These are phyloP conservation scores for Sylvia atricapilla DNA, from an alignment of 2,113 vertebrate genomes.

Conservation along the genomic window DNA sequence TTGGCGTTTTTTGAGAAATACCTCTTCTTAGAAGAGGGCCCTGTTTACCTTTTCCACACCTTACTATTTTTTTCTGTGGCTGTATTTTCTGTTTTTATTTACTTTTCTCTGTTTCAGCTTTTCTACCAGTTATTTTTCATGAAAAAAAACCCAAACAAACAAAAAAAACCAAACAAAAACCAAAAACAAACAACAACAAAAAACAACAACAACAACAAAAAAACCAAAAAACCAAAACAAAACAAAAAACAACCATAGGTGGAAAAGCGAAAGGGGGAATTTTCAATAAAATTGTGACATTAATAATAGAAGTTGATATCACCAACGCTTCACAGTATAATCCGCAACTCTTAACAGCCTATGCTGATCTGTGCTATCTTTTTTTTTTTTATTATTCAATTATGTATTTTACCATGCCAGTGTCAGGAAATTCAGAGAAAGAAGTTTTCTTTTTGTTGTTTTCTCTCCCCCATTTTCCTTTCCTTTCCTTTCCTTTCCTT, in stretches of 20 bases:
- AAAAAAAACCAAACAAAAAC: too few relatives aligned
- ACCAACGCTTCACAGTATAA: neutral
- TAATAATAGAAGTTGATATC: neutral
- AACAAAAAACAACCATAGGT: neutral
- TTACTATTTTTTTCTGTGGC: rapidly evolving
- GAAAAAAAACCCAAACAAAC: too few relatives aligned
- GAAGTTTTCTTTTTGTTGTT: neutral
- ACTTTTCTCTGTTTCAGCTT: neutral
- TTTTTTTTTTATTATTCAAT: neutral
- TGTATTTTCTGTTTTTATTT: neutral
- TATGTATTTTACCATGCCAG: neutral
- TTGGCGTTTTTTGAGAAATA: neutral
- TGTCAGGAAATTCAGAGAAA: neutral
- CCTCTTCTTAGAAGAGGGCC: rapidly evolving
- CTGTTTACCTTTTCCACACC: neutral
- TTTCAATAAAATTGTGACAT: neutral
- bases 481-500: neutral
- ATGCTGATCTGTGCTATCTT: neutral
- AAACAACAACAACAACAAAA: too few relatives aligned
- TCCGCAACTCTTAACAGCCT: neutral
- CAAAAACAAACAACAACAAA: too few relatives aligned
- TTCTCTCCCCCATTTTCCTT: too few relatives aligned
- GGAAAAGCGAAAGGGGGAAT: neutral
- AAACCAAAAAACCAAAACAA: too few relatives aligned
- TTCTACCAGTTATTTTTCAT: too few relatives aligned